Base-by-base conservation (phyloP, 2,888 invertebrate genomes). In the Xylota segnis region DNA sequence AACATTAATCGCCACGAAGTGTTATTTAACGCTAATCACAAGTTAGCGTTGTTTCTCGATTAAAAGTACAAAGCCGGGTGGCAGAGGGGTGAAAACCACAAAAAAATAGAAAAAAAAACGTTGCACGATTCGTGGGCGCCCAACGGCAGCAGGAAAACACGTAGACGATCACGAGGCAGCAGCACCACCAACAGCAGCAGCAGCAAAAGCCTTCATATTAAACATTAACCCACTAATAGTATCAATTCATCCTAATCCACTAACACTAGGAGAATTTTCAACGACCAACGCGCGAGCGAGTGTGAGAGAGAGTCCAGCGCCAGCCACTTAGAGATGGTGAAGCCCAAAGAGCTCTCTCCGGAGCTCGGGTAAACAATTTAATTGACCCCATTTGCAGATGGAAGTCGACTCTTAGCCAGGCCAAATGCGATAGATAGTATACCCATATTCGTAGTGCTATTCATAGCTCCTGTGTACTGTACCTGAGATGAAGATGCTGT, bases 1-100 rank as follows among this genome's bases (percentile, higher is more conserved):
- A 86, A 82, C 86, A 86, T 82, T 86, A 86, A 86, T 86, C 86
- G 86, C 86, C 86, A 86, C 86, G 86, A 82, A 86, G 86, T 86
- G 86, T 86, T 86, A 86, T 82, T 86, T 82, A 86, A 86, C 86
- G 82, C 86, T 86, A 86, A 86, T 82, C 82, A 77, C 86, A 86
- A 86, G 82, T 72, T 82, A 72, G 76, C 82, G 82, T 86, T 86
- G 86, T 74, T 83, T 56, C 74, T 68, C 78, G 61, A 68, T 77
- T 78, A 52, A 56, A 68, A 45, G n/a, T n/a, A 16, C 47, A 4
- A 10, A 23, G 23, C 1, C 27, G 12, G 40, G 9, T 6, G 29
- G 47, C 43, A 14, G 50, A 16, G 9, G 58, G 27, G n/a, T 1
- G n/a, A n/a, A n/a, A n/a, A n/a, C n/a, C n/a, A n/a, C n/a, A n/a